Evolutionary conservation across 2,113 vertebrate genomes (phyloP).

Genomic region (Eretmochelys imbricata): DNA sequence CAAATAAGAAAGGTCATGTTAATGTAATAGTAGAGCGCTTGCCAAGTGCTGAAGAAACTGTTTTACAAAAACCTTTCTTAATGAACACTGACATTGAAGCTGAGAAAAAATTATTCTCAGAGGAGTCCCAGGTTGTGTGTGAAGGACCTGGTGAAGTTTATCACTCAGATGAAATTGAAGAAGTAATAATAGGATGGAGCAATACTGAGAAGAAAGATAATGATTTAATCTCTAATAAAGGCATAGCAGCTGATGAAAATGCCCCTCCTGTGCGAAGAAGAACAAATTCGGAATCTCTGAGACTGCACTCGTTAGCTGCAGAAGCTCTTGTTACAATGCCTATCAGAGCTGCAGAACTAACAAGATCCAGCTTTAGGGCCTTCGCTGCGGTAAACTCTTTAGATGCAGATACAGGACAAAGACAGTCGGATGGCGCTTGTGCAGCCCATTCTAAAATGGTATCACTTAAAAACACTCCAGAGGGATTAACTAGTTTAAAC

Average conservation of each 20-base stretch:
- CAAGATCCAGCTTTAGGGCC: constrained; percentile 76
- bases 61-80: constrained; percentile 85
- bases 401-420: constrained; percentile 78
- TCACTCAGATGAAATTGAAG: constrained; percentile 74
- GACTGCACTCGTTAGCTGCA: constrained; percentile 94
- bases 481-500: constrained; percentile 70
- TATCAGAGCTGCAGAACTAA: constrained; percentile 87
- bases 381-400: constrained; percentile 60
- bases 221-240: constrained; percentile 67
- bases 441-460: constrained; percentile 65
- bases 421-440: constrained; percentile 61
- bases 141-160: constrained; percentile 65
- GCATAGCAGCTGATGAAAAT: constrained; percentile 84
- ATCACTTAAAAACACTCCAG: constrained; percentile 68
- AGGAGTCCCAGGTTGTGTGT: constrained; percentile 54
- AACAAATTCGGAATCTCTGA: constrained; percentile 94
- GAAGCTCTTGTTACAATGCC: constrained; percentile 97
- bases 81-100: constrained; percentile 80
- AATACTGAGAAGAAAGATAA: constrained; percentile 73
- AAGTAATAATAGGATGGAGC: constrained; percentile 83
- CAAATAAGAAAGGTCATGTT: constrained; percentile 91
- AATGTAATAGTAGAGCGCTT: constrained; percentile 98
- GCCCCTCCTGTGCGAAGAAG: constrained; percentile 90
- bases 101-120: constrained; percentile 72
- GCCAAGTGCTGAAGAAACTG: constrained; percentile 88